Base-by-base conservation (phyloP, 2,797 vertebrate genomes). In the Clamator glandarius region DNA sequence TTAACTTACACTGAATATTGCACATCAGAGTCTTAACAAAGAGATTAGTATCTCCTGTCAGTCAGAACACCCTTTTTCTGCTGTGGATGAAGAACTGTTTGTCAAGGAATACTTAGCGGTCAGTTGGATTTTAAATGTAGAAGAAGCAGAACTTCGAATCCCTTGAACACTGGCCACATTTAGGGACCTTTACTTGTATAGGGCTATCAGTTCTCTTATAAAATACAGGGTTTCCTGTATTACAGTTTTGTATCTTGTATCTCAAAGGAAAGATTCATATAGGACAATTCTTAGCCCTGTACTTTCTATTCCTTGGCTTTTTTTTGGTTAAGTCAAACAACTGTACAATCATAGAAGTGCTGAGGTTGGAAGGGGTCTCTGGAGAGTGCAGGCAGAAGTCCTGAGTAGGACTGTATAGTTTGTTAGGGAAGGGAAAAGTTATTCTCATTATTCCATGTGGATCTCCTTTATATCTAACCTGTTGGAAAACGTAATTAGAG, bases 211-310 rank as follows among this genome's bases (percentile, higher is more conserved):
- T 57, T 79, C 8, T 57, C 7, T 66, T 52, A 48, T 4, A 51
- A 76, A 92, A 54, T 21, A 18, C 3, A 55, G 1, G 1, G 0
- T 59, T 76, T 63, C 8, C 6, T 73, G 29, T 31, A 36, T 63
- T 79, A 48, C 11, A 12, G 2, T 87, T 79, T 79, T 12, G 58
- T 69, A 63, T 26, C 7, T 23, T 57, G 3, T 67, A 29, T 63
- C 31, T 66, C 41, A 74, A 44, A 77, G 21, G 5, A 76, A 63
- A 74, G 2, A 1, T 70, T 70, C 15, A 12, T 26, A 59, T 6
- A 18, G 2, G 29, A 25, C 4, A 57, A 46, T 21, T 5, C 23
- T 70, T 63, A 67, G 10, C 1, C 8, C 15, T 2, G 0, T 3
- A 2, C 68, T 63, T 88, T 74, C 8, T 66, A 11, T 64, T 69